Conservation (phyloP, 1,140 invertebrate genomes). For the Sinella curviseta region DNA sequence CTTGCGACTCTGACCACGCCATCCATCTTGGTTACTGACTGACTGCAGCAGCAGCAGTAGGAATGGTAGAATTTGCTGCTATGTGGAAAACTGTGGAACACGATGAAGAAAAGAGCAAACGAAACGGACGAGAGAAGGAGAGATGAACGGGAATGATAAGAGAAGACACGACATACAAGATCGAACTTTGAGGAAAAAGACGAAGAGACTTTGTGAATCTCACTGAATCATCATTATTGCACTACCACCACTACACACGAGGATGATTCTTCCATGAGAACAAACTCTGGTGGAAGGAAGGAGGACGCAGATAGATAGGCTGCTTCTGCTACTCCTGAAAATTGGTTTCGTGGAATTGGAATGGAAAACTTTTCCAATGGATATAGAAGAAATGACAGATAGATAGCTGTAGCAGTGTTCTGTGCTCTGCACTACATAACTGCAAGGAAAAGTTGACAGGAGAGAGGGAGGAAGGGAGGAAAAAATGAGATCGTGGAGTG, state of each 20-base stretch:
- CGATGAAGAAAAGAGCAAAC: neutral
- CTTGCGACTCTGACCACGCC: neutral
- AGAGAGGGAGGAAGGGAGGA: too few species aligned
- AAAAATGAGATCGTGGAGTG: too few species aligned
- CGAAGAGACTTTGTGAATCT: neutral
- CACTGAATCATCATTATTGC: neutral
- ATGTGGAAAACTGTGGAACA: neutral
- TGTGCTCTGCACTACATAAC: too few species aligned
- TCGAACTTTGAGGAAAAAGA: neutral
- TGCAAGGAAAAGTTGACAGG: too few species aligned
- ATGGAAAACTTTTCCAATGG: conserved; percentile 4
- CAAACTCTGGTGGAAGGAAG: too few species aligned
- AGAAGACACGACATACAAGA: neutral
- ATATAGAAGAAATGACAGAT: too few species aligned
- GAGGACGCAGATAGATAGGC: too few species aligned
- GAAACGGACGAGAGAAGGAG: neutral
- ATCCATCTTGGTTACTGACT: conserved; percentile 9
- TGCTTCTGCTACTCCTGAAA: neutral
- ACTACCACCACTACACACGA: too few species aligned
- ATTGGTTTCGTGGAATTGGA: neutral
- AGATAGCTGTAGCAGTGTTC: too few species aligned
- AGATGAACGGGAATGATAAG: conserved; percentile 19
- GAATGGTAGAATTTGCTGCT: neutral
- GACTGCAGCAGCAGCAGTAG: neutral
- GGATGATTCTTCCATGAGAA: neutral